Percentiles rank a stretch among this genome's conserved stretches.
Evolutionary conservation across 2,797 vertebrate species (phyloP).

Genomic region (Aplochiton taeniatus): DNA sequence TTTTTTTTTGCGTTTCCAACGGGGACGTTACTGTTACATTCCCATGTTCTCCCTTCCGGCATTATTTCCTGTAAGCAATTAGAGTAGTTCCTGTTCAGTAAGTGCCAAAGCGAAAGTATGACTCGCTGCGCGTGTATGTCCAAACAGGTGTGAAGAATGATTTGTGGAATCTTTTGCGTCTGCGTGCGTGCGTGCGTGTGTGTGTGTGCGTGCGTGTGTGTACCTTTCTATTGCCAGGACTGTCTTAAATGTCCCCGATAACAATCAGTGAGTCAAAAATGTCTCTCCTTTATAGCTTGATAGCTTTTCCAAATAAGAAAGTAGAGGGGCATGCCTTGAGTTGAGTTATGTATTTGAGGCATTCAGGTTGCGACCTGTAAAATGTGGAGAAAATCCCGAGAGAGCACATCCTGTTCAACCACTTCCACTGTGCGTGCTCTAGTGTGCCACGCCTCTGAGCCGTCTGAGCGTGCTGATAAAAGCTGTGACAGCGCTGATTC

Average conservation of each 20-base stretch:
- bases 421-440: too few relatives aligned
- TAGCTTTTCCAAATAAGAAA: too few relatives aligned
- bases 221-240: conserved; percentile 33
- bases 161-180: conserved; percentile 20
- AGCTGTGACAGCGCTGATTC: conserved; percentile 15
- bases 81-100: conserved; percentile 30
- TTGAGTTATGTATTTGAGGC: too few relatives aligned
- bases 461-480: conserved; percentile 33
- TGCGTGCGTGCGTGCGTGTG: conserved; percentile 16
- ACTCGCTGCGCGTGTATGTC: conserved; percentile 6
- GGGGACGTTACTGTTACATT: conserved; percentile 39
- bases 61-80: conserved; percentile 56
- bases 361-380: too few relatives aligned
- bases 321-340: too few relatives aligned
- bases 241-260: background rate
- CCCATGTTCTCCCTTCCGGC: conserved; percentile 44
- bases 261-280: background rate
- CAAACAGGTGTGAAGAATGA: conserved; percentile 30
- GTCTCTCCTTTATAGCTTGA: conserved; percentile 6
- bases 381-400: too few relatives aligned
- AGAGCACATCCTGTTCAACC: too few relatives aligned
- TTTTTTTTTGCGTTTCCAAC: conserved; percentile 49
- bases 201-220: conserved; percentile 11
- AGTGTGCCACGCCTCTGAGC: too few relatives aligned
- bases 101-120: conserved; percentile 56